phyloP scores from a whole-genome alignment of 2,113 vertebrate species.

The Sterrhoptilus dennistouni region DNA sequence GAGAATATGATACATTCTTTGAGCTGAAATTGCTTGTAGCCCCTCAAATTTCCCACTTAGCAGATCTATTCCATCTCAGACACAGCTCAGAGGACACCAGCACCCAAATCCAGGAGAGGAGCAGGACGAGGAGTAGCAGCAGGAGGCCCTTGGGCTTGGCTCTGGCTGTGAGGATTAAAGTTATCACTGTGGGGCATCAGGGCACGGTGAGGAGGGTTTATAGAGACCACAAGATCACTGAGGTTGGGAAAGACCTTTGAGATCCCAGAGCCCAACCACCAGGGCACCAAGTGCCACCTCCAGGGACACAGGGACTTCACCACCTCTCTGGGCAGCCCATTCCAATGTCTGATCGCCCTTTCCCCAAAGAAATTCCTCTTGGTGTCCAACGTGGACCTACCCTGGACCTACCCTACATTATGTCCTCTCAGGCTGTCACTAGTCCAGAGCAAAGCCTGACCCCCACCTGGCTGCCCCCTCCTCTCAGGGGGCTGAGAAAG shows the following conservation, averaged over 20 bases:
- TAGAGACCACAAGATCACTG: neutral
- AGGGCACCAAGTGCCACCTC: neutral
- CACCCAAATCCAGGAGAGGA: neutral
- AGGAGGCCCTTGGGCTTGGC: neutral
- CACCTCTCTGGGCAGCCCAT: neutral
- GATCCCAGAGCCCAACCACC: neutral
- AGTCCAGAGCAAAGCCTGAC: neutral
- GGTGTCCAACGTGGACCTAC: neutral
- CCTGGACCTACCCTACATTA: rapidly evolving
- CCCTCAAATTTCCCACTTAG: neutral
- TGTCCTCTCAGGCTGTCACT: rapidly evolving
- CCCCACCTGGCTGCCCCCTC: neutral
- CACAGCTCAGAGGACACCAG: neutral
- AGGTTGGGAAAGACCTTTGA: neutral
- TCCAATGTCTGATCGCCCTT: rapidly evolving
- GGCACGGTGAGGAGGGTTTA: rapidly evolving
- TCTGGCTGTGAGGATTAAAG: neutral
- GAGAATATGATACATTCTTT: neutral
- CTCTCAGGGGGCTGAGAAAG: neutral
- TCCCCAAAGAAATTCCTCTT: neutral
- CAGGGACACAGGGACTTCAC: neutral
- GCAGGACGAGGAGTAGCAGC: rapidly evolving
- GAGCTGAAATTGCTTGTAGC: neutral
- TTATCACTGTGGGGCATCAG: neutral
- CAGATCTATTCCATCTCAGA: neutral